Percentiles rank a stretch among this genome's conserved stretches.
These are phyloP conservation scores for Amblyraja radiata DNA, from an alignment of 2,797 vertebrate genomes.

Conservation along the genomic window DNA sequence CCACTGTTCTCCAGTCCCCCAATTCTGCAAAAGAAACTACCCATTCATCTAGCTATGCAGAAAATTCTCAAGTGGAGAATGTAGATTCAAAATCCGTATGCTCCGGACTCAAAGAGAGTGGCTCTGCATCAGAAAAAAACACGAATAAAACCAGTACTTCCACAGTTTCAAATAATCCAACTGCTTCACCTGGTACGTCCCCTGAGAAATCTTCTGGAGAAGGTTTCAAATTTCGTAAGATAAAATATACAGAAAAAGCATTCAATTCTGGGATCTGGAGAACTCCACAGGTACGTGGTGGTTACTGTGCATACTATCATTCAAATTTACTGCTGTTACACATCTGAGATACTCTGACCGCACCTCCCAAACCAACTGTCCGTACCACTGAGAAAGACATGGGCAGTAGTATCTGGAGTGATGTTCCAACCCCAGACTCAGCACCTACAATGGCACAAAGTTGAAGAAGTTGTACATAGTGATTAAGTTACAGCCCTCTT, in stretches of 20 bases:
- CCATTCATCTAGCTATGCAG: conserved; percentile 42
- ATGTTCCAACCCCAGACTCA: no score
- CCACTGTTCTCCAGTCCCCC: neutral
- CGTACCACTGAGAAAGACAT: no score
- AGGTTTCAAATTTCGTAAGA: conserved; percentile 21
- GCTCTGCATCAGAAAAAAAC: conserved; percentile 47
- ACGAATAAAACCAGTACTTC: conserved; percentile 42
- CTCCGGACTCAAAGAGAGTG: conserved; percentile 48
- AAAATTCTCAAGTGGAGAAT: conserved; percentile 32
- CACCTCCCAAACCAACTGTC: no score
- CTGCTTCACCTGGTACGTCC: neutral
- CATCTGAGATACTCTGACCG: no score
- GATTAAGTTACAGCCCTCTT: no score
- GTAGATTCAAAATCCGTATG: conserved; percentile 39
- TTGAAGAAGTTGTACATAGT: no score
- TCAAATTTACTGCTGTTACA: no score
- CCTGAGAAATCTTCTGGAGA: conserved; percentile 46
- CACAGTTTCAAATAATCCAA: neutral
- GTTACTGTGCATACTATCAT: no score
- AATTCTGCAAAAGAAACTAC: neutral
- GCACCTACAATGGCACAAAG: no score
- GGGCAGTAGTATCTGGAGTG: no score
- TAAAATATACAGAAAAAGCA: neutral
- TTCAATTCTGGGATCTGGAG: neutral
- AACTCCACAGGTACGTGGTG: neutral